Evolutionary conservation across 2,888 invertebrate species (phyloP), one percentile per base, ranked within the genome.

Genomic region (Cataglyphis cursor): DNA sequence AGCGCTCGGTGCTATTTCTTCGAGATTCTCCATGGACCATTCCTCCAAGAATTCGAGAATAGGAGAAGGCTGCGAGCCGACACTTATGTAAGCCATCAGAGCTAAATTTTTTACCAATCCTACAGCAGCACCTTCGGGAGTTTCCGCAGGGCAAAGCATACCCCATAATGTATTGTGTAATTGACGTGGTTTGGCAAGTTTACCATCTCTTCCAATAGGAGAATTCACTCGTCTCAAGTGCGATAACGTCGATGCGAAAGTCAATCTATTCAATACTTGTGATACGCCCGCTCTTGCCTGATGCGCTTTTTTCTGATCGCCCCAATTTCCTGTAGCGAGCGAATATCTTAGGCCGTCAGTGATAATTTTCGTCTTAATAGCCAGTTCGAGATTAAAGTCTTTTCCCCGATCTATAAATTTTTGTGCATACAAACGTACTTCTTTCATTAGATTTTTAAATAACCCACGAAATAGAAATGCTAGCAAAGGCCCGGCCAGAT

Each of bases 11-110:
- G 99, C 99, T 88, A 99, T 99, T 97, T 99, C 99, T 95, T 99
- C 99, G 88, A 99, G 96, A 95, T 99, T 99, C 95, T 99, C 99
- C 99, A 99, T 99, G 72, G 99, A 99, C 99, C 99, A 99, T 95
- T 99, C 99, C 94, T 99, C 99, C 97, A 99, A 99, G 96, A 99
- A 99, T 96, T 99, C 99, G 78, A 99, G 96, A 95, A 99, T 99
- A 0, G 99, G 99, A 12, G 99, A 99, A 0, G 99, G 99, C 95
- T 99, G 99, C 68, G 99, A 99, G 87, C 99, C 99, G 75, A 99
- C 99, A 89, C 99, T 99, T 91, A 99, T 99, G 93, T 99, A 99
- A 3, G 99, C 99, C 99, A 99, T 99, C 65, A 99, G 96, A 0
- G 99, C 99, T 64, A 99, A 96, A 95, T 99, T 99, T 95, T 99